Evolutionary conservation across 1,140 invertebrate genomes (phyloP).

Genomic region (Caerostris extrusa): DNA sequence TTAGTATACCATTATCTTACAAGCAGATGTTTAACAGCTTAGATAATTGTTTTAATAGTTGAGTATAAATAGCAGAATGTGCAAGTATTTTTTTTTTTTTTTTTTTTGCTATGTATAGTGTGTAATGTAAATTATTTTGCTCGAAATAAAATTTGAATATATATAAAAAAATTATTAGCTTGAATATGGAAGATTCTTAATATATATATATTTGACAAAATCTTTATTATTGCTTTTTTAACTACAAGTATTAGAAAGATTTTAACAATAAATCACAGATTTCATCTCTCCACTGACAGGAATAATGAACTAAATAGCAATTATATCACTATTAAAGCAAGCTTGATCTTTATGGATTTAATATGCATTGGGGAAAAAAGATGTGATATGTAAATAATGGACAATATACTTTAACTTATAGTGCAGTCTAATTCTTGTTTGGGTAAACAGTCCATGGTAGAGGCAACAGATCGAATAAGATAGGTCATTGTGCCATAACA

Average conservation of each 20-base stretch:
- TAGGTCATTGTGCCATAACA: conserved; percentile 99
- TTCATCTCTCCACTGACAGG: not conserved
- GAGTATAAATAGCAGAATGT: too few relatives aligned
- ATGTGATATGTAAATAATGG: not conserved
- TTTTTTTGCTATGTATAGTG: too few relatives aligned
- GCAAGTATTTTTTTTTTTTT: too few relatives aligned
- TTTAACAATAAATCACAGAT: not conserved
- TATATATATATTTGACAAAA: too few relatives aligned
- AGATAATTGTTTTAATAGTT: too few relatives aligned
- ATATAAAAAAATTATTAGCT: too few relatives aligned
- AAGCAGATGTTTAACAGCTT: too few relatives aligned
- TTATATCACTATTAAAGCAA: not conserved
- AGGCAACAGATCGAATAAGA: conserved; percentile 92
- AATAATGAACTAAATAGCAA: not conserved
- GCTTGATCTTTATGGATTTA: not conserved
- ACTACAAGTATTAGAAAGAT: not conserved
- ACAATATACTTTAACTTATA: conserved; percentile 83
- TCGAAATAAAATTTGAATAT: too few relatives aligned
- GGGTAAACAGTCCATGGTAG: conserved; percentile 88
- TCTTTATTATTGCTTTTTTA: not conserved
- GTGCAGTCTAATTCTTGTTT: conserved; percentile 90
- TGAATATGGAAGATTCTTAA: too few relatives aligned
- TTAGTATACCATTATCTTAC: too few relatives aligned
- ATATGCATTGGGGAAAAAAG: not conserved
- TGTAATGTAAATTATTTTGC: too few relatives aligned